Percentiles rank a stretch among this genome's conserved stretches.
Conservation (phyloP, 2,797 vertebrate species). For the Anomalospiza imberbis region DNA sequence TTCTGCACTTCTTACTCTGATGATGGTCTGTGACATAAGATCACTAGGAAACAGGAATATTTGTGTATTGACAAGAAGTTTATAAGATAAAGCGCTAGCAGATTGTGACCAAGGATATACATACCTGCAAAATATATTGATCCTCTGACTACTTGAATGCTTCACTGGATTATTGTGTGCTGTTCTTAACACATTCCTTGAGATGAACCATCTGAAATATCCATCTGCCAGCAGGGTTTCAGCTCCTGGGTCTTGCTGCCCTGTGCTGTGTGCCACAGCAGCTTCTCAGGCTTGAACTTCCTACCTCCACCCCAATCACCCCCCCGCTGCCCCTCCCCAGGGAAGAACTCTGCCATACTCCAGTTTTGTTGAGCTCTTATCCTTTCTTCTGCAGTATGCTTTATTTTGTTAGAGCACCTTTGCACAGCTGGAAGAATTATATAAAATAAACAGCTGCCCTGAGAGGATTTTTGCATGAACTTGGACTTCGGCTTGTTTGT, state of each 20-base stretch:
- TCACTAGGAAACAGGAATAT: not conserved
- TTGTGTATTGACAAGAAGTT: not conserved
- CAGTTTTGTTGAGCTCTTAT: not conserved
- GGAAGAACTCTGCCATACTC: not conserved
- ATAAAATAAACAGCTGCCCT: not conserved
- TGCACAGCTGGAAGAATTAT: not conserved
- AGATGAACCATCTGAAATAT: not conserved
- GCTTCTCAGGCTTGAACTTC: not conserved
- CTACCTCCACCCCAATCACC: accelerated
- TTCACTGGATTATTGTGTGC: not conserved
- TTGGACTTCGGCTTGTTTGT: not conserved
- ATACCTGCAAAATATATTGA: not conserved
- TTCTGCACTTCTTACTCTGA: not conserved
- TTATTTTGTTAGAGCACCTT: conserved; percentile 25
- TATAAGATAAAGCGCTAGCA: not conserved
- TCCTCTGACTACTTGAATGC: not conserved
- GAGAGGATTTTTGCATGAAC: not conserved
- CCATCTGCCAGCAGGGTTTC: not conserved
- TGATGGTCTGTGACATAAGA: not conserved
- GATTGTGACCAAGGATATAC: not conserved
- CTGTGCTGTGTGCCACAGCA: not conserved
- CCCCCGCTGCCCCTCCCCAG: accelerated
- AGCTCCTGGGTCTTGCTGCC: not conserved
- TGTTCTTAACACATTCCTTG: not conserved
- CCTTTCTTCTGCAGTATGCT: not conserved